Evolutionary conservation across 2,888 invertebrate species (phyloP), one percentile per base, ranked within the genome.

Genomic region (Conomelus anceps): DNA sequence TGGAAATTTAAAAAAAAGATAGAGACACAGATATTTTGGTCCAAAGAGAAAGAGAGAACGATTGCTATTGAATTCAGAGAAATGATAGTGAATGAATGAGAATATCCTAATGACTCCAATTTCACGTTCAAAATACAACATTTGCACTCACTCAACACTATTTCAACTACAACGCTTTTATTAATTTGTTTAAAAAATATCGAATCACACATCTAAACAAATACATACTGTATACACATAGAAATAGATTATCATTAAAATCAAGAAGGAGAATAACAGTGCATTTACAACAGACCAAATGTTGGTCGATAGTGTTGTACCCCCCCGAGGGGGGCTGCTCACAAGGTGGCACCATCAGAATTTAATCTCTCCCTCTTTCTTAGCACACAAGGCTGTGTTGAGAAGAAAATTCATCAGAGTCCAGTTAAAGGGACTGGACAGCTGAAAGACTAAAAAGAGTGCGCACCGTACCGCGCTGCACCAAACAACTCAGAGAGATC

Each of bases 221-320:
- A 63, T 23, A 89, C 84, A 89, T 84, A 89, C 24, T n/a, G 85
- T 89, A 85, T 89, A 84, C 84, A 84, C 86, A 85, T 26, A 85
- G 20, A 24, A 22, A 29, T 34, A 88, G 23, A 84, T 86, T 26
- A 86, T 86, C 24, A 26, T 23, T 63, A 63, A 63, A 63, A n/a
- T 63, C 63, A 90, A 89, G 89, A 89, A 85, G 88, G 88, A 92
- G 88, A 93, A 93, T 93, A 93, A 93, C 93, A 93, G 93, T 93
- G 93, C 93, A 93, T 93, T 93, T 93, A 63, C 63, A 63, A 63
- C n/a, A n/a, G 63, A 63, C 63, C 63, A n/a, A 34, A 34, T 13
- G 34, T 34, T 34, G 34, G 34, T 13, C 34, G n/a, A 13, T n/a
- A n/a, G n/a, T n/a, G 93, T 93, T 93, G n/a, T n/a, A n/a, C n/a